Evolutionary conservation across 2,797 vertebrate species (phyloP), one percentile per base, ranked within the genome.

Genomic region (Spondyliosoma cantharus): DNA sequence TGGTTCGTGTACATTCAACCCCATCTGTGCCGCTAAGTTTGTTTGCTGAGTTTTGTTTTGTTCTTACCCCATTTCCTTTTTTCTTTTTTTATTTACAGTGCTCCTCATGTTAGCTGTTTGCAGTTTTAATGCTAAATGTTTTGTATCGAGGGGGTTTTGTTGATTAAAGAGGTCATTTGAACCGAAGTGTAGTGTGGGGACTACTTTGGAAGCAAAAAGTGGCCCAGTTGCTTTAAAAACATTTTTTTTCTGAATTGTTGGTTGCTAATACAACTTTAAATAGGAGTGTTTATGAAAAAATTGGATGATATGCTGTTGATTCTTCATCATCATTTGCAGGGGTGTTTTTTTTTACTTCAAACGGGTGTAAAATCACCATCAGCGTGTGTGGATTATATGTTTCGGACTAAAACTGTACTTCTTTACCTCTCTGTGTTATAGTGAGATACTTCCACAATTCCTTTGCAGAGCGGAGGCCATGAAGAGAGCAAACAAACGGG

Each of bases 91-190:
- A 46, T 57, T 68, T 52, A 32, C 48, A 61, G 20, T 27, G 9
- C 13, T 14, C 12, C 22, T n/a, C 45, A 24, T 80, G 72, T 62
- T 81, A 20, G 45, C 73, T 74, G 27, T 82, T 86, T 53, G 19
- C 37, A 69, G 25, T 81, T 69, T 69, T 71, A 76, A 80, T 81
- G 50, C 48, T 74, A 69, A 71, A 59, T 4, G 22, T 54, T 73
- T 67, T 63, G 42, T n/a, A 59, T 42, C 37, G 0, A 7, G 24
- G 63, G 66, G 27, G 13, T 43, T 69, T 78, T 27, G 45, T 68
- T 83, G 52, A 65, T 77, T 20, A 83, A 86, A 74, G 24, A 67
- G 32, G 54, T 75, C 16, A 78, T 86, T 62, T 71, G 46, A 63
- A 58, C n/a, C 37, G 59, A 81, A 85, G 37, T 53, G 49, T 20